A percentile compares a stretch with the other conserved stretches of the same genome.
These are phyloP conservation scores for Macrosteles quadrilineatus DNA, from an alignment of 1,140 invertebrate genomes.

Conservation along the genomic window DNA sequence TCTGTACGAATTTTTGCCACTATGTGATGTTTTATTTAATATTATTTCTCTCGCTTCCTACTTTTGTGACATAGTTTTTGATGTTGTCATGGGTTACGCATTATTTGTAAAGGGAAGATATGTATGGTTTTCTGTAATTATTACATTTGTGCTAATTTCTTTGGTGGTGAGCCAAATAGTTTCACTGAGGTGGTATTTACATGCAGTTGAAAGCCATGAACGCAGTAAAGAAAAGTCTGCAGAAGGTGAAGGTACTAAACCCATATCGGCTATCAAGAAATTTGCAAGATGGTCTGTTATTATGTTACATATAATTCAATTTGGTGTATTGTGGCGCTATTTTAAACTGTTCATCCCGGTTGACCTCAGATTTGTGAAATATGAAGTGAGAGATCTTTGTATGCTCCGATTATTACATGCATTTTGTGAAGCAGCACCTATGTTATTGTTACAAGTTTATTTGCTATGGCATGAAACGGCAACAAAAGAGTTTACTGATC, in stretches of 20 bases:
- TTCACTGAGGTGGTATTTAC: slow-evolving; percentile 54
- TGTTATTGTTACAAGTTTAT: slow-evolving; percentile 82
- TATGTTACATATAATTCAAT: slow-evolving; percentile 71
- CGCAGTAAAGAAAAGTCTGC: slow-evolving; percentile 33
- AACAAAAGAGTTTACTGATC: slow-evolving; percentile 63
- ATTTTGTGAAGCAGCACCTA: slow-evolving; percentile 84
- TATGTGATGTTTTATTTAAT: slow-evolving; percentile 89
- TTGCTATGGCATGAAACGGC: slow-evolving; percentile 58
- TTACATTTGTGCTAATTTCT: slow-evolving; percentile 67
- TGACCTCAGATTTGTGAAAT: slow-evolving; percentile 78
- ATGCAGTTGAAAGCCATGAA: slow-evolving; percentile 32
- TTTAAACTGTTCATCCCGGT: slow-evolving; percentile 84
- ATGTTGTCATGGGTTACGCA: slow-evolving; percentile 81
- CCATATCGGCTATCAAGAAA: slow-evolving; percentile 33
- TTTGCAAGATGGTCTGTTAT: slow-evolving; percentile 52
- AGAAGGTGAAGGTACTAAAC: slow-evolving; percentile 30
- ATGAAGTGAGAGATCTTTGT: slow-evolving; percentile 72
- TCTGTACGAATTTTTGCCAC: slow-evolving; percentile 68
- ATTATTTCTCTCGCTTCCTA: slow-evolving; percentile 88
- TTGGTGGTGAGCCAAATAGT: slow-evolving; percentile 66
- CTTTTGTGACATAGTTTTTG: slow-evolving; percentile 89
- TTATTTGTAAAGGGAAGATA: slow-evolving; percentile 65
- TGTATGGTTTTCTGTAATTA: slow-evolving; percentile 62
- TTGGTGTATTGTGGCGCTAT: slow-evolving; percentile 87
- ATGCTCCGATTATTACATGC: slow-evolving; percentile 83